Evolutionary conservation across 2,888 invertebrate species (phyloP), one percentile per base, ranked within the genome.

Genomic region (Beris morrisii): DNA sequence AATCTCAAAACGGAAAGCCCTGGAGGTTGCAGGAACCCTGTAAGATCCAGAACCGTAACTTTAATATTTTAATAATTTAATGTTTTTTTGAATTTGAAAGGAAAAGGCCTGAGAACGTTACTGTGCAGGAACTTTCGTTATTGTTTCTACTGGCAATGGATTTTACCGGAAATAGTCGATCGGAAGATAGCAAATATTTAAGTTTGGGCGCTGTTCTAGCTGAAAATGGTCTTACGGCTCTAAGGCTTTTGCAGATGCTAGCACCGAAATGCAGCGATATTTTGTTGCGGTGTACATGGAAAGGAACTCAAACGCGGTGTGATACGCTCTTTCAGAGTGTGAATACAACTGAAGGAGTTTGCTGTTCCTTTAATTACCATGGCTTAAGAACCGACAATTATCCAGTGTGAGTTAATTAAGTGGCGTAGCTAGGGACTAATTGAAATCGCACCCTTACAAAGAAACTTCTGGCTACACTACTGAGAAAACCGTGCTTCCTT

Each of bases 281-380:
- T 12, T 70, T 88, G 4, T 73, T 82, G 66, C 76, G 79, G 0
- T 88, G 88, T 71, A 83, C 83, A 76, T 87, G 87, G 87, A 86
- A 85, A 72, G 85, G 84, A 13, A 75, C 77, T 0, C 72, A 79
- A 1, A 80, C 79, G 15, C 78, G 81, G 2, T 88, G 88, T 70
- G 79, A 81, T 1, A 74, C 81, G 28, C 72, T 87, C 1, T 86
- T 88, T 71, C 77, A 80, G 56, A 78, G 77, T 46, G 77, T 83
- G 0, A 79, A 82, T 64, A 83, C 84, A 0, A 71, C 83, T 30
- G 76, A 83, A 52, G 84, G 86, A 31, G 74, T 83, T 1, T 90
- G 90, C 70, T 90, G 90, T 73, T 79, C 85, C 3, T 89, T 89
- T 71, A 88, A 88, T 73, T 86, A 86, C 72, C 83, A 82, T 59